Percentiles rank a stretch among this genome's conserved stretches.
Evolutionary conservation across 2,888 invertebrate species (phyloP).

Genomic region (Agonum fuliginosum): DNA sequence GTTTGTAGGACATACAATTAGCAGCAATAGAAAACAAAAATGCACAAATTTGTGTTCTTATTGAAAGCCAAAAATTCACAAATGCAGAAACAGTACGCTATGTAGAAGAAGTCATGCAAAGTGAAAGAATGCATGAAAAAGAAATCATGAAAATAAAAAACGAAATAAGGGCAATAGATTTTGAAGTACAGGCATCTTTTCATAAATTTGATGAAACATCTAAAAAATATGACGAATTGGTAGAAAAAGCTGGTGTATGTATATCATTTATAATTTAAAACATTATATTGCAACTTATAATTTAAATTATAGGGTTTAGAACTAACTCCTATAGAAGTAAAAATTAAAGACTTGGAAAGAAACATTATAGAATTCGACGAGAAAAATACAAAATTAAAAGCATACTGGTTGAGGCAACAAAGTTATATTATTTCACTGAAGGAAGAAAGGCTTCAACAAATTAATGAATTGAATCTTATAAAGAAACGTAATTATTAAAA

Average conservation of each 20-base stretch:
- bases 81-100: conserved; percentile 68
- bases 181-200: conserved; percentile 73
- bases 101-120: conserved; percentile 69
- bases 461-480: conserved; percentile 81
- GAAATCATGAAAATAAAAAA: conserved; percentile 71
- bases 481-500: conserved; percentile 78
- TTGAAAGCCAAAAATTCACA: conserved; percentile 73
- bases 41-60: conserved; percentile 76
- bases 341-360: conserved; percentile 80
- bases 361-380: conserved; percentile 78
- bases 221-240: conserved; percentile 74
- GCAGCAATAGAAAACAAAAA: conserved; percentile 77
- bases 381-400: conserved; percentile 80
- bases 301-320: conserved; percentile 69
- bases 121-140: conserved; percentile 70
- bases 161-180: conserved; percentile 73
- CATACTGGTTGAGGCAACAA: conserved; percentile 86
- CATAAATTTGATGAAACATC: conserved; percentile 74
- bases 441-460: conserved; percentile 80
- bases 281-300: conserved; percentile 2
- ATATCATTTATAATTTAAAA: conserved; percentile 28
- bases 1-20: conserved; percentile 74
- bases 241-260: conserved; percentile 74
- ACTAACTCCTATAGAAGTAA: conserved; percentile 76
- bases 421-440: conserved; percentile 82